Conservation (phyloP, 2,888 invertebrate genomes). For the Stenoptilia bipunctidactyla region DNA sequence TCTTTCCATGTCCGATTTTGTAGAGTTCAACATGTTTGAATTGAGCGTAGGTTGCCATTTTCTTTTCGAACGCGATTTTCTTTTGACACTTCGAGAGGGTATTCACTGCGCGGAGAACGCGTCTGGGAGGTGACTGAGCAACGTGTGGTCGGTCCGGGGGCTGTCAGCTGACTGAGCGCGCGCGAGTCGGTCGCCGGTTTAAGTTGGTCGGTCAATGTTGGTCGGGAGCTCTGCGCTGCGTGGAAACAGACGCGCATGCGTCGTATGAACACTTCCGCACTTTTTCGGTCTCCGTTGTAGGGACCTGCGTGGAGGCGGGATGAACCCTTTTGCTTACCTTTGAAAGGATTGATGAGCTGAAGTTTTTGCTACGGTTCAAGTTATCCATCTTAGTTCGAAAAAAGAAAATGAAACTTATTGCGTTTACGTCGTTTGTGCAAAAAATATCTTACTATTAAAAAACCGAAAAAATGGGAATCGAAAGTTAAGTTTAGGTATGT, state of each 20-base stretch:
- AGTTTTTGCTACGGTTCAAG: too few relatives aligned
- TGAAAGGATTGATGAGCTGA: too few relatives aligned
- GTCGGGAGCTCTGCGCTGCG: conserved; percentile 53
- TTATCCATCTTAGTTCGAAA: too few relatives aligned
- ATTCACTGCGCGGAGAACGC: conserved; percentile 35
- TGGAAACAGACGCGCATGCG: conserved; percentile 49
- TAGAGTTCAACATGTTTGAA: conserved; percentile 95
- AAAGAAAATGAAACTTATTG: too few relatives aligned
- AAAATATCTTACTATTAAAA: too few relatives aligned
- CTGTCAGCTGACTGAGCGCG: conserved; percentile 68
- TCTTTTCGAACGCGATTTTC: conserved; percentile 12
- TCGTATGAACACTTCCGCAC: conserved; percentile 30
- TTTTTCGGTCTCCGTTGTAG: background rate
- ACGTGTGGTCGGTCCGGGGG: conserved; percentile 38
- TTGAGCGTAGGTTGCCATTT: conserved; percentile 92
- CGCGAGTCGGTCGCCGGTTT: conserved; percentile 55
- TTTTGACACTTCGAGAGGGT: conserved; percentile 28
- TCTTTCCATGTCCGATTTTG: conserved; percentile 94
- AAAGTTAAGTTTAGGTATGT: too few relatives aligned
- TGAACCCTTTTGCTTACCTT: too few relatives aligned
- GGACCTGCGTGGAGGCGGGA: background rate
- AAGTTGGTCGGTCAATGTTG: too few relatives aligned
- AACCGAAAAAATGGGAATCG: too few relatives aligned
- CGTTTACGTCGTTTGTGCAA: too few relatives aligned
- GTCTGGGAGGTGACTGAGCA: conserved; percentile 17